Conservation (phyloP, 2,888 invertebrate species). For the Phyto melanocephala region DNA sequence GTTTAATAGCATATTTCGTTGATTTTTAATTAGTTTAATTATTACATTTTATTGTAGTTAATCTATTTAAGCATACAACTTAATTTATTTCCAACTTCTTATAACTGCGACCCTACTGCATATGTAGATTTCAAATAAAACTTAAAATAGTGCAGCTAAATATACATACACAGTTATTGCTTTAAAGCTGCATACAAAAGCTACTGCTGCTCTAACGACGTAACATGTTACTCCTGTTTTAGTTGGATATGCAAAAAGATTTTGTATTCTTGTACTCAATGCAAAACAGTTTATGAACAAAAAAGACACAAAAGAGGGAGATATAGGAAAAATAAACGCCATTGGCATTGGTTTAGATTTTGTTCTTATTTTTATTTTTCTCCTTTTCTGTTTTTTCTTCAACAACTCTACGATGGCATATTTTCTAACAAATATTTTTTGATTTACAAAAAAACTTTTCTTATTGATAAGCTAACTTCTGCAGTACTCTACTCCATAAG, state of each 20-base stretch:
- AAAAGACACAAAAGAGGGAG: not conserved
- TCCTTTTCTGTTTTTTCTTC: not conserved
- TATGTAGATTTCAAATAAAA: not conserved
- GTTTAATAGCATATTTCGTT: too few relatives aligned
- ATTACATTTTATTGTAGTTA: too few relatives aligned
- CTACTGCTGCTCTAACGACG: slow-evolving; percentile 35
- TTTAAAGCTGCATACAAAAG: slow-evolving; percentile 13
- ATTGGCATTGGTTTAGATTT: slow-evolving; percentile 53
- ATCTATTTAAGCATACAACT: too few relatives aligned
- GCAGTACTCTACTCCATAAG: not conserved
- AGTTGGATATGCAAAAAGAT: slow-evolving; percentile 13
- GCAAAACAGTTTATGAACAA: slow-evolving; percentile 49
- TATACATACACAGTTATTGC: slow-evolving; percentile 4
- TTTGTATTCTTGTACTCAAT: not conserved
- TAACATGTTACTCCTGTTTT: slow-evolving; percentile 38
- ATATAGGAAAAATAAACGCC: slow-evolving; percentile 36
- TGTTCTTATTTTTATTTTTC: not conserved
- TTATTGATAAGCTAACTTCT: not conserved
- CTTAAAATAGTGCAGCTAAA: not conserved
- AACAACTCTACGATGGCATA: not conserved
- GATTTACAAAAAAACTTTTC: not conserved
- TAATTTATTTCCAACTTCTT: not conserved
- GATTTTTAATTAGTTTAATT: too few relatives aligned
- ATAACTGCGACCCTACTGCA: not conserved
- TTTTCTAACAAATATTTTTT: not conserved